Evolutionary conservation across 2,888 invertebrate species (phyloP), one percentile per base, ranked within the genome.

Genomic region (Tipula helvola): DNA sequence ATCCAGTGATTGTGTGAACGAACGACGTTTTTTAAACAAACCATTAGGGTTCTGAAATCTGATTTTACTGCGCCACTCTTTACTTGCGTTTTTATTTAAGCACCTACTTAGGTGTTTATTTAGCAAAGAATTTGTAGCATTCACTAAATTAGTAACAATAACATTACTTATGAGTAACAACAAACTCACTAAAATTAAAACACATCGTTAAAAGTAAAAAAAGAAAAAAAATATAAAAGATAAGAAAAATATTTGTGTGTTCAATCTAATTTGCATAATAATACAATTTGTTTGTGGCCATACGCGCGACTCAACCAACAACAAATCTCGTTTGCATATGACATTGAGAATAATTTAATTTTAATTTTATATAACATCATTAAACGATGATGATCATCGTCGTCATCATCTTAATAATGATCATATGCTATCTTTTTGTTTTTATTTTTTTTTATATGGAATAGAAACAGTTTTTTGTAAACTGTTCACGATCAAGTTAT

Each of bases 261-360:
- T 71, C 28, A 71, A 28, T 28, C 71, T 71, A 71, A 71, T 71
- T 71, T 71, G 71, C 71, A 71, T 71, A 71, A 71, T 71, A 71
- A 71, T 71, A 71, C 28, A 71, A 71, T 71, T 71, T 71, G 71
- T 71, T 71, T 71, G 71, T 71, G 71, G 71, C 71, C 71, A 71
- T 71, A 71, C 71, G 71, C 71, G 71, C 71, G 71, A 71, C 71
- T 71, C 71, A 28, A 57, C 57, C 57, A 57, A 71, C 71, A 71
- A 71, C 71, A 71, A 71, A 71, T 71, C 71, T 71, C 71, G 71
- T 71, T 71, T 71, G 71, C 71, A 71, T 71, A 71, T 71, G 71
- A 71, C 71, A 71, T 71, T 71, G 71, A 71, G 71, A 71, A 71
- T 71, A 71, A 71, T 71, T 52, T 52, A 7, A 18, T 52, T 52